These are phyloP conservation scores for Pelodytes ibericus DNA, from an alignment of 2,797 vertebrate species.

Conservation along the genomic window DNA sequence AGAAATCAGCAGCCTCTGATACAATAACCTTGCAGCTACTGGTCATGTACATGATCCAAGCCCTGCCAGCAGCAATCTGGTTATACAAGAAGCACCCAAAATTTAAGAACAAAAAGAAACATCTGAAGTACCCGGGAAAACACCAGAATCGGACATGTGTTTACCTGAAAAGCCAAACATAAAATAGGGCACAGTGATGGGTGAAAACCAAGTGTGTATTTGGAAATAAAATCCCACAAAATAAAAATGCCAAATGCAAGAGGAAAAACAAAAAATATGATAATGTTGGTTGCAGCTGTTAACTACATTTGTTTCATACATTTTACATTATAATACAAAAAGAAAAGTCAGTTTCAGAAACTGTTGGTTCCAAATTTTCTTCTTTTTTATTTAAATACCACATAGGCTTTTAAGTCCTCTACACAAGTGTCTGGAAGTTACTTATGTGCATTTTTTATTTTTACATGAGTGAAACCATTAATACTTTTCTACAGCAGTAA, in stretches of 20 bases:
- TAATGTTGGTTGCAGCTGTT: constrained; percentile 65
- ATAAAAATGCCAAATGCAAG: constrained; percentile 54
- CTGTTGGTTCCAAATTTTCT: constrained; percentile 74
- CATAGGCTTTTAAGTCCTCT: constrained; percentile 72
- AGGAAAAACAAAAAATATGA: constrained; percentile 31
- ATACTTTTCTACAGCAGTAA: constrained; percentile 92
- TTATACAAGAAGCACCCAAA: constrained; percentile 61
- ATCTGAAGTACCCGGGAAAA: constrained; percentile 59
- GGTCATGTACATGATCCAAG: neutral
- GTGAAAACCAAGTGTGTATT: constrained; percentile 43
- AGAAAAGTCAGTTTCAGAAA: constrained; percentile 74
- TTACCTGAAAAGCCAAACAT: neutral
- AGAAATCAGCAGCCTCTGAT: constrained; percentile 14
- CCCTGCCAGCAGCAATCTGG: constrained; percentile 27
- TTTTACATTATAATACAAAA: constrained; percentile 66
- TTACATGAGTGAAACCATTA: constrained; percentile 86
- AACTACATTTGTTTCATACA: constrained; percentile 66
- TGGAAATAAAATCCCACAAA: neutral
- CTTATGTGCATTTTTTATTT: constrained; percentile 67
- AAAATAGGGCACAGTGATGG: constrained; percentile 44
- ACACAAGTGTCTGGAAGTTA: constrained; percentile 77
- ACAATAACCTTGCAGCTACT: neutral
- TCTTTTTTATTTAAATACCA: constrained; percentile 70
- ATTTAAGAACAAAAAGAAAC: constrained; percentile 52
- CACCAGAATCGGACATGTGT: constrained; percentile 57